Evolutionary conservation across 2,797 vertebrate species (phyloP), one percentile per base, ranked within the genome.

Genomic region (Xenops minutus): DNA sequence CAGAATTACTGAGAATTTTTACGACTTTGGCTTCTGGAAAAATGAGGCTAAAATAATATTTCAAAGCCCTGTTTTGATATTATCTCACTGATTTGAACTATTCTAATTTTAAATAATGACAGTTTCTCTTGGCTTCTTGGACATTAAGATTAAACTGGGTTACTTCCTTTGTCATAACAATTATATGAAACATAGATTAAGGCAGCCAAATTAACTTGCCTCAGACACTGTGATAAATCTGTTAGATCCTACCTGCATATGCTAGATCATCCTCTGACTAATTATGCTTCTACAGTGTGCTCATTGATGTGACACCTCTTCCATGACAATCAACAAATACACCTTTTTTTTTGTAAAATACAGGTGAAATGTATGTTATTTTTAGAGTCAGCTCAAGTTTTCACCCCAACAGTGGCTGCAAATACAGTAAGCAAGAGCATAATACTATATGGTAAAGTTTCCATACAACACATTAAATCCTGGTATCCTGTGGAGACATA

Each of bases 401-500:
- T 91, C 68, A 85, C 15, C 32, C 48, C 27, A 87, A 62, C 4
- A 63, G 32, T 49, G n/a, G 44, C 2, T 84, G 74, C 30, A 92
- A 89, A 89, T n/a, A 61, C 30, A 72, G 62, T 54, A 93, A 88
- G 75, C 55, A 92, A 81, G 21, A 84, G 11, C 37, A 30, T 59
- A 85, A 79, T 34, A 41, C 55, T 59, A 0, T 54, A 72, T 12
- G 36, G 59, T 81, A 82, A 61, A 91, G 7, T 85, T 96, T 24
- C 67, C 85, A 8, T 27, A n/a, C 51, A 76, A 62, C 59, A 59
- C 62, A 79, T 48, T 76, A 85, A 95, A 92, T 87, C 78, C 71
- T 41, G 24, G 36, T 79, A 59, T 82, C 94, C 91, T 87, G 78
- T 59, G 74, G 92, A 87, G 78, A 82, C 66, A 54, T 81, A 93